Evolutionary conservation across 2,888 invertebrate species (phyloP).

Genomic region (Polylopha cassiicola): DNA sequence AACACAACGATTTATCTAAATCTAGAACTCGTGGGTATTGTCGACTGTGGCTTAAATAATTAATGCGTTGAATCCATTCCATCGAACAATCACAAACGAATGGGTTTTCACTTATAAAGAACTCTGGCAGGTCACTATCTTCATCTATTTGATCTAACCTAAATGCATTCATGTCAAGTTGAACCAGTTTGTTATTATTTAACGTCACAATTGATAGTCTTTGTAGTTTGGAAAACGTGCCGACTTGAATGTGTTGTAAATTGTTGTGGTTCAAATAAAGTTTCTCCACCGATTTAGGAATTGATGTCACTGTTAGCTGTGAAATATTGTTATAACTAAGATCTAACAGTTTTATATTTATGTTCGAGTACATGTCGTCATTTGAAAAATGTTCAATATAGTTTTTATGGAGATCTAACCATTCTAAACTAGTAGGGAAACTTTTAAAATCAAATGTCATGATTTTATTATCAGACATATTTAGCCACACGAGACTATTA

Average conservation of each 20-base stretch:
- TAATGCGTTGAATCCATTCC: slow-evolving; percentile 90
- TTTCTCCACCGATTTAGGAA: slow-evolving; percentile 85
- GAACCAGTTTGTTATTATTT: slow-evolving; percentile 84
- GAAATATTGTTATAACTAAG: slow-evolving; percentile 84
- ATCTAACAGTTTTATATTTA: slow-evolving; percentile 84
- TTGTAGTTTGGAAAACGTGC: slow-evolving; percentile 82
- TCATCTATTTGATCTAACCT: slow-evolving; percentile 81
- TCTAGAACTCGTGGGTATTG: slow-evolving; percentile 89
- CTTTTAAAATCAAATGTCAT: slow-evolving; percentile 86
- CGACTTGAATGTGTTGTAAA: slow-evolving; percentile 81
- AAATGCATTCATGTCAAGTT: slow-evolving; percentile 84
- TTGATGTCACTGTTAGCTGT: slow-evolving; percentile 80
- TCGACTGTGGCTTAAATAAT: slow-evolving; percentile 84
- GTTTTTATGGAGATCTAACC: slow-evolving; percentile 88
- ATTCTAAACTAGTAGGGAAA: slow-evolving; percentile 84
- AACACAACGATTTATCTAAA: slow-evolving; percentile 86
- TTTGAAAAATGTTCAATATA: slow-evolving; percentile 80
- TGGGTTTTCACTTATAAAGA: slow-evolving; percentile 89
- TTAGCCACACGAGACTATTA: slow-evolving; percentile 85
- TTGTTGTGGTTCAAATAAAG: slow-evolving; percentile 85
- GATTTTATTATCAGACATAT: slow-evolving; percentile 87
- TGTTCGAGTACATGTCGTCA: slow-evolving; percentile 71
- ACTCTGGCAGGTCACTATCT: slow-evolving; percentile 84
- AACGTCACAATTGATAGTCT: slow-evolving; percentile 84
- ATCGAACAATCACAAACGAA: slow-evolving; percentile 91